phyloP scores from a whole-genome alignment of 2,888 invertebrate species.

The Phengaris arion region DNA sequence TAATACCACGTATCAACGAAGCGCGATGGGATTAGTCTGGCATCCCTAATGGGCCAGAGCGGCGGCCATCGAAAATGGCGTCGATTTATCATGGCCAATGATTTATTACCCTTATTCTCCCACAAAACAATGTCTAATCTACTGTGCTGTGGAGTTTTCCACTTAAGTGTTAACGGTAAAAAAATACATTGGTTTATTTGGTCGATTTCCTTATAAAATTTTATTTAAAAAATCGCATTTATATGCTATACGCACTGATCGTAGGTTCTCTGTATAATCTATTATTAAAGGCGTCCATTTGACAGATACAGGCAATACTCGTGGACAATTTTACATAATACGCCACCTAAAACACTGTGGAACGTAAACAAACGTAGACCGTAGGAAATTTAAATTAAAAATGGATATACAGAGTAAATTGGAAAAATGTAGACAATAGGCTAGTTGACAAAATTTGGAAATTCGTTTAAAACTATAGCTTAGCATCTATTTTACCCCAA shows the following conservation, averaged over 20 bases:
- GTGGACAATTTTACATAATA: background rate
- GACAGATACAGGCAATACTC: too few relatives aligned
- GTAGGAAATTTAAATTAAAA: background rate
- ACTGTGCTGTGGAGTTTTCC: background rate
- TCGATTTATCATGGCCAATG: constrained; percentile 11
- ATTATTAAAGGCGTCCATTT: background rate
- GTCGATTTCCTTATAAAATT: too few relatives aligned
- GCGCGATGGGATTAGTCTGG: background rate
- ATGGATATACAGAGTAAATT: too few relatives aligned
- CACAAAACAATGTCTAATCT: background rate
- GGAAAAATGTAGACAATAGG: too few relatives aligned
- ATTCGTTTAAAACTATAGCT: too few relatives aligned
- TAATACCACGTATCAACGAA: constrained; percentile 8
- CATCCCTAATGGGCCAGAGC: background rate
- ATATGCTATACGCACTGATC: background rate
- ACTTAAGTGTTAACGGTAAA: too few relatives aligned
- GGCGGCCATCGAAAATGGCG: constrained; percentile 17
- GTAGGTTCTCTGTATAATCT: background rate
- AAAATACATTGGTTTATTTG: too few relatives aligned
- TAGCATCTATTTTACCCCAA: too few relatives aligned
- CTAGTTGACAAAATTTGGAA: too few relatives aligned
- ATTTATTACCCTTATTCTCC: constrained; percentile 18
- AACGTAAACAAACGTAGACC: background rate
- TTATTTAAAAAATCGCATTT: too few relatives aligned
- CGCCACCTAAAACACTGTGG: background rate